Evolutionary conservation across 2,113 vertebrate genomes (phyloP), one percentile per base, ranked within the genome.

Genomic region (Channa argus): DNA sequence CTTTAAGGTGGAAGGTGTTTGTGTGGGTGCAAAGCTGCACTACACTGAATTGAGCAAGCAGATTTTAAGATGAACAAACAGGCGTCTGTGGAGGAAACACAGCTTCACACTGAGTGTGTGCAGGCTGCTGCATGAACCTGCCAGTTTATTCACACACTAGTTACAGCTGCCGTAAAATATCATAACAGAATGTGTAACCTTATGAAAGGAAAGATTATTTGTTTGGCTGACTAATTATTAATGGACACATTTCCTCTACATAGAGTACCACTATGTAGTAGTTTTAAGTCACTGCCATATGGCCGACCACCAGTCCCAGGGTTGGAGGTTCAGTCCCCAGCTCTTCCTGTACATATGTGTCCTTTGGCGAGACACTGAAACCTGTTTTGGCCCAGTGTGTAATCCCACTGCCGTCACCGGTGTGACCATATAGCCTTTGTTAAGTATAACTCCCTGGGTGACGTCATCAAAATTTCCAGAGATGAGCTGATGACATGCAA

Each of bases 1-100:
- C 68, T 67, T 83, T 55, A 55, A 81, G 82, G 79, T 89, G 68
- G 55, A 78, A 54, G 59, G 59, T 78, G 73, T 72, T 12, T 8
- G 74, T 3, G 84, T 79, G 53, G 84, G 82, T 56, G 68, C 36
- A 2, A 59, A 79, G 70, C 76, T 67, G 58, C 55, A 7, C 43
- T 51, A 6, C 61, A 5, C 33, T 75, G 65, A 71, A 65, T 37
- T 43, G 41, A 51, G 38, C 56, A 11, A 50, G 54, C 41, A 14
- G 36, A 12, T 63, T 66, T 82, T 45, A 34, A 24, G 45, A 69
- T 51, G 59, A 79, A 77, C 72, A 73, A 76, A 58, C 75, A 65
- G 63, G 60, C 55, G 24, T 2, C 8, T 61, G 70, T 71, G 71
- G 79, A 66, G 59, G 51, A 72, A 80, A 62, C 43, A 2, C 36